Evolutionary conservation across 2,797 vertebrate species (phyloP).

Genomic region (Stomatorhinus walkeri): DNA sequence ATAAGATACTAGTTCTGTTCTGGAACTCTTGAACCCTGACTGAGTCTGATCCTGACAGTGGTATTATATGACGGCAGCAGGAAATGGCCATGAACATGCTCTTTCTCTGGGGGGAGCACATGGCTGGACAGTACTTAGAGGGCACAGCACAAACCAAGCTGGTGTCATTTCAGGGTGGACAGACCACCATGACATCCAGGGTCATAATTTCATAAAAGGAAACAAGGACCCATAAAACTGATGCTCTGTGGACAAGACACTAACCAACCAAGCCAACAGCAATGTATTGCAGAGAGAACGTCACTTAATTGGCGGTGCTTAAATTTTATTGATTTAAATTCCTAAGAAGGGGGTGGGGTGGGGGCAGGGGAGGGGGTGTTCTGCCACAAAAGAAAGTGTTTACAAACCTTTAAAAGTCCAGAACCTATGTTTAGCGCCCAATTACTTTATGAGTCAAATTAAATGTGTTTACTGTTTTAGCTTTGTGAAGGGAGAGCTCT

Average conservation of each 20-base stretch:
- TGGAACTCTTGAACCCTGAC: not conserved
- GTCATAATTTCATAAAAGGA: slow-evolving; percentile 27
- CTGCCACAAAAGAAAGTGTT: slow-evolving; percentile 40
- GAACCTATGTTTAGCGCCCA: slow-evolving; percentile 37
- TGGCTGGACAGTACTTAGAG: not conserved
- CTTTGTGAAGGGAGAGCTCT: not conserved
- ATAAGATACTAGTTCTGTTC: not conserved
- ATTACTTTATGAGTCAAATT: slow-evolving; percentile 31
- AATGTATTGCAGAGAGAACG: slow-evolving; percentile 23
- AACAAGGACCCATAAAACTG: slow-evolving; percentile 41
- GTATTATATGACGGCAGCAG: not conserved
- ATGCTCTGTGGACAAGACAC: slow-evolving; percentile 36
- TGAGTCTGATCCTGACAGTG: not conserved
- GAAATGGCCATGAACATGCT: not conserved
- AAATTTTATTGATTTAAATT: slow-evolving; percentile 47
- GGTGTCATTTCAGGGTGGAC: not conserved
- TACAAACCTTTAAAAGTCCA: slow-evolving; percentile 38
- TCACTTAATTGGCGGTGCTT: slow-evolving; percentile 41
- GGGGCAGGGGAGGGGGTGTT: not conserved
- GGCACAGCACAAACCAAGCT: not conserved
- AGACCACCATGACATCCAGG: slow-evolving; percentile 25
- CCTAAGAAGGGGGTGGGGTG: slow-evolving; percentile 13
- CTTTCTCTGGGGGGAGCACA: not conserved
- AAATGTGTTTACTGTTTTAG: slow-evolving; percentile 11
- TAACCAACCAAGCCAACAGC: slow-evolving; percentile 20